phyloP scores from a whole-genome alignment of 2,888 invertebrate species.

The Syritta pipiens region DNA sequence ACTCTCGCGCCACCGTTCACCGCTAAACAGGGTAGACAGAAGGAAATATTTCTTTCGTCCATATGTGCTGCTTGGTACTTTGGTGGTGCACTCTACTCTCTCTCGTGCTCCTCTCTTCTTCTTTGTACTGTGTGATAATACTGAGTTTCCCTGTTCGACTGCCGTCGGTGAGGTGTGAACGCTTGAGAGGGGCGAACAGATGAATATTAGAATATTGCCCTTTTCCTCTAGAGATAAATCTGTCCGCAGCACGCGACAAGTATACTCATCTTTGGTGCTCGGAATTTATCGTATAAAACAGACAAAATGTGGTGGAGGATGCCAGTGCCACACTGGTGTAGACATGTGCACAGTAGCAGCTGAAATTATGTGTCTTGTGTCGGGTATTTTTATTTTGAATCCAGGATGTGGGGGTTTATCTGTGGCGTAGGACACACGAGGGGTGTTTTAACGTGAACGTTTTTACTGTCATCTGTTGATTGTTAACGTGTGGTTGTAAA shows the following conservation, averaged over 20 bases:
- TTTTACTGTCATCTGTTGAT: background rate
- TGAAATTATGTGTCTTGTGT: constrained; percentile 22
- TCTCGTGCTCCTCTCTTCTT: too few species aligned
- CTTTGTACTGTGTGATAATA: constrained; percentile 24
- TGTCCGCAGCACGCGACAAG: constrained; percentile 68
- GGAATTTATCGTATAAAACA: constrained; percentile 40
- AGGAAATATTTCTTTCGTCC: constrained; percentile 51
- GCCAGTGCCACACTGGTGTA: background rate
- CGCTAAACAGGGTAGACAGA: constrained; percentile 43
- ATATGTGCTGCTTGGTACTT: too few species aligned
- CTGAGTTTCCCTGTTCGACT: constrained; percentile 26
- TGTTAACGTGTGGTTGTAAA: background rate
- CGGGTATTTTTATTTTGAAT: constrained; percentile 13
- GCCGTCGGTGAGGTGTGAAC: constrained; percentile 49
- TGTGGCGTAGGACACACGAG: too few species aligned
- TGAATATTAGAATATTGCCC: constrained; percentile 65
- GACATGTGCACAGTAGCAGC: constrained; percentile 46
- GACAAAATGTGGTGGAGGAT: constrained; percentile 37
- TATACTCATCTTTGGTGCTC: constrained; percentile 46
- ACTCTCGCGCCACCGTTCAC: constrained; percentile 44
- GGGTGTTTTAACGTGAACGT: background rate
- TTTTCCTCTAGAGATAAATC: constrained; percentile 62
- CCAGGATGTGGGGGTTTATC: constrained; percentile 28
- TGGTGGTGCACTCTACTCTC: constrained; percentile 16
- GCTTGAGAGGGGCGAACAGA: constrained; percentile 21